phyloP scores from a whole-genome alignment of 1,140 invertebrate species.

The Acromyrmex charruanus region DNA sequence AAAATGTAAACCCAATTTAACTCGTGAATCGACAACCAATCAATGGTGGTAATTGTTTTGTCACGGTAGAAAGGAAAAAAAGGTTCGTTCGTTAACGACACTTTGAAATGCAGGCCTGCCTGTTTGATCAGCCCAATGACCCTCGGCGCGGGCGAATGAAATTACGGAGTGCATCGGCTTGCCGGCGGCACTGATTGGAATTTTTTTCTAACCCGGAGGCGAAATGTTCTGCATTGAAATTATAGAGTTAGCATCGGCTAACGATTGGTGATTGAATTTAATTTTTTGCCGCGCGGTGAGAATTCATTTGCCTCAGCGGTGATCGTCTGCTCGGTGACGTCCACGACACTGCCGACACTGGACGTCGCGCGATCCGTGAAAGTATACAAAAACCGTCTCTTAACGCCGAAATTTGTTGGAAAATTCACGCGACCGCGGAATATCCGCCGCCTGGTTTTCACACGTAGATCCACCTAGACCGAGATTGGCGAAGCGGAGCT shows the following conservation, averaged over 20 bases:
- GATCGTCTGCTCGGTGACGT: background rate
- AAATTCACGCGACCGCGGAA: slow-evolving; percentile 49
- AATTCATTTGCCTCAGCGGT: background rate
- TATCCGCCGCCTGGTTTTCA: slow-evolving; percentile 54
- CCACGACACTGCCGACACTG: background rate
- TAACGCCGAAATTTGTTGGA: background rate
- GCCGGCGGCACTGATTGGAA: slow-evolving; percentile 48
- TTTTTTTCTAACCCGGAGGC: slow-evolving; percentile 2
- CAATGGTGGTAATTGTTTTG: slow-evolving; percentile 68
- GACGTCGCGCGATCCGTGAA: background rate
- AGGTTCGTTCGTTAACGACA: slow-evolving; percentile 42
- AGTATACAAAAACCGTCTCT: background rate
- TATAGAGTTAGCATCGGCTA: slow-evolving; percentile 23
- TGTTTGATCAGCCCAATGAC: slow-evolving; percentile 68
- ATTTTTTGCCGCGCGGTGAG: slow-evolving; percentile 23
- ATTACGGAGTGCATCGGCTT: slow-evolving; percentile 53
- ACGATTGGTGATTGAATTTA: slow-evolving; percentile 34
- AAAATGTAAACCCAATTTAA: slow-evolving; percentile 75
- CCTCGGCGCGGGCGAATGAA: slow-evolving; percentile 37
- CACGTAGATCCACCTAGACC: slow-evolving; percentile 57
- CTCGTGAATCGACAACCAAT: slow-evolving; percentile 68
- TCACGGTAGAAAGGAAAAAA: background rate
- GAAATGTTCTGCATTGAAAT: slow-evolving; percentile 52
- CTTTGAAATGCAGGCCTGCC: slow-evolving; percentile 56
- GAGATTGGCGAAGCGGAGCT: slow-evolving; percentile 70